Conservation (phyloP, 2,888 invertebrate species). For the Pachymerium ferrugineum region DNA sequence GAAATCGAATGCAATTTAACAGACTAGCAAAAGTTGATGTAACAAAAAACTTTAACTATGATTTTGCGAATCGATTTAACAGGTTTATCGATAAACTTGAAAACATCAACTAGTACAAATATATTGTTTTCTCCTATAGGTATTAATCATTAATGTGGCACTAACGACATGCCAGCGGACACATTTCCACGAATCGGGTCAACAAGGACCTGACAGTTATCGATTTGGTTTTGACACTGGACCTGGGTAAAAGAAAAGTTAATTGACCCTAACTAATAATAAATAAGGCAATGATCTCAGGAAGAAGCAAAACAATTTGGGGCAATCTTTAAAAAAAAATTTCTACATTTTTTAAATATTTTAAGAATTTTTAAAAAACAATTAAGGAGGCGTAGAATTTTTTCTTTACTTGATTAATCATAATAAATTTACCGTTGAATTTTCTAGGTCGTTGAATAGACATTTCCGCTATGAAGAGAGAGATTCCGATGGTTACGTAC, state of each 20-base stretch:
- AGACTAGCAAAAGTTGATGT: no score
- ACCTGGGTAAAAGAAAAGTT: conserved; percentile 59
- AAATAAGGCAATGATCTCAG: conserved; percentile 8
- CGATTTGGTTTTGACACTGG: conserved; percentile 80
- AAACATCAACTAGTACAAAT: no score
- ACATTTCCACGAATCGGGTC: conserved; percentile 51
- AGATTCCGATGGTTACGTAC: conserved; percentile 66
- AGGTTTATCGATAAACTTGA: no score
- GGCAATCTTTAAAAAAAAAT: neutral
- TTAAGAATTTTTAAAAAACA: no score
- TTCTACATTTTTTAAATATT: no score
- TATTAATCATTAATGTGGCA: neutral
- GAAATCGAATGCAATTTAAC: no score
- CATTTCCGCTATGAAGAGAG: conserved; percentile 75
- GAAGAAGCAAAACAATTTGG: conserved; percentile 12
- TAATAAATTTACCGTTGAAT: neutral
- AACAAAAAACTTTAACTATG: no score
- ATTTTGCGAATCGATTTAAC: no score
- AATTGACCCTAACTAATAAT: neutral
- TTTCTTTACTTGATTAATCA: no score
- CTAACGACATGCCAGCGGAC: neutral
- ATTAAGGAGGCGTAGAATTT: no score
- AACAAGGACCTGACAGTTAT: conserved; percentile 73
- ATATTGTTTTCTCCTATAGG: neutral
- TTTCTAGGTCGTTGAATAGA: conserved; percentile 52